Conservation (phyloP, 2,797 vertebrate genomes). For the Poecilia wingei region DNA sequence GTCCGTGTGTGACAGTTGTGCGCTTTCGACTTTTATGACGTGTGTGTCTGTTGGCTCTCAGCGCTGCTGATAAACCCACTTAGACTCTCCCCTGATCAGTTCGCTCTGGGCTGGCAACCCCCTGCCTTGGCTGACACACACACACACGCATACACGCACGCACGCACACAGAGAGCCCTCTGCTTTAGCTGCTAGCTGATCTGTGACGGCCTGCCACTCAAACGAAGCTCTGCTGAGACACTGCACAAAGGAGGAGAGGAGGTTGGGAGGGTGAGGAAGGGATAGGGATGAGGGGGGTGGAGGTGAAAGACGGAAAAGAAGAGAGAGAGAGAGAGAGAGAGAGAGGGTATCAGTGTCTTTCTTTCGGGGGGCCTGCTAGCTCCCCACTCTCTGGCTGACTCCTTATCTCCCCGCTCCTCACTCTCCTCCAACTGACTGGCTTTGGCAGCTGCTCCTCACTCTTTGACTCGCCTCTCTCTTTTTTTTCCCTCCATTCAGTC, state of each 20-base stretch:
- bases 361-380: conserved; percentile 69
- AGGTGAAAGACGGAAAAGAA: conserved; percentile 36
- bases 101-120: conserved; percentile 92
- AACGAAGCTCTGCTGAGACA: conserved; percentile 92
- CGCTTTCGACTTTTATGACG: conserved; percentile 46
- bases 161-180: conserved; percentile 52
- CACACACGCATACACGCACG: conserved; percentile 32
- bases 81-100: conserved; percentile 97
- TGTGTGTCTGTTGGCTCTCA: conserved; percentile 85
- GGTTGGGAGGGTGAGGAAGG: conserved; percentile 67
- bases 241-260: conserved; percentile 91
- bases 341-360: conserved; percentile 76
- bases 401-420: conserved; percentile 76
- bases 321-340: conserved; percentile 33
- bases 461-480: conserved; percentile 37
- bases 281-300: conserved; percentile 70
- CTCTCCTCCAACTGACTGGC: conserved; percentile 73
- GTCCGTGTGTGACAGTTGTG: conserved; percentile 54
- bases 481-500: background rate
- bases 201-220: conserved; percentile 99
- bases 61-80: conserved; percentile 97
- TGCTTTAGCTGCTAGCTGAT: conserved; percentile 88
- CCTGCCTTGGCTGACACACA: conserved; percentile 71
- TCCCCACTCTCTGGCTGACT: conserved; percentile 70
- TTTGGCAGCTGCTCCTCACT: conserved; percentile 75